A percentile compares a stretch with the other conserved stretches of the same genome.
Evolutionary conservation across 2,888 invertebrate genomes (phyloP).

Genomic region (Ceratothoa steindachneri): DNA sequence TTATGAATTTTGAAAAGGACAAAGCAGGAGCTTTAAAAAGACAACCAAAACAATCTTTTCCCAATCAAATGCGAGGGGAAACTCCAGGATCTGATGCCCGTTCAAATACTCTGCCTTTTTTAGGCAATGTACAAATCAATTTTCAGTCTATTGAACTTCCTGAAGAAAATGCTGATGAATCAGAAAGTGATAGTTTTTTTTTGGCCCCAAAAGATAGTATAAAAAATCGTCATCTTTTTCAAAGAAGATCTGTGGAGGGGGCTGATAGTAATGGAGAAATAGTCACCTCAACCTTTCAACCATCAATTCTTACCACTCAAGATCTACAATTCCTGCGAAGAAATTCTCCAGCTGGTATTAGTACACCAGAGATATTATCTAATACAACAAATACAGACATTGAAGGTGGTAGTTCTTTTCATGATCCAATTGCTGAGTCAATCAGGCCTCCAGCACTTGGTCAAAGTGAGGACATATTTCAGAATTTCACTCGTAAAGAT

Average conservation of each 20-base stretch:
- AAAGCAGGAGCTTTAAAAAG: background rate
- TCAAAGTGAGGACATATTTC: background rate
- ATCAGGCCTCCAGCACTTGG: background rate
- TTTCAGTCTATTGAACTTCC: background rate
- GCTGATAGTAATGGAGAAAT: slow-evolving; percentile 1
- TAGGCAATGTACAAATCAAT: background rate
- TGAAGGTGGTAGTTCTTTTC: background rate
- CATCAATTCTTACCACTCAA: background rate
- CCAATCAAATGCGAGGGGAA: background rate
- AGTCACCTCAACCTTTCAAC: background rate
- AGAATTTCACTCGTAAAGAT: background rate
- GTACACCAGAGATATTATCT: background rate
- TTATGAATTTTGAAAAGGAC: background rate
- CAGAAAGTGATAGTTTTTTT: background rate
- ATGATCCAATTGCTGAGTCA: background rate
- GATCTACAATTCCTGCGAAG: background rate
- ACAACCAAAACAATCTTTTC: background rate
- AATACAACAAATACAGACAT: background rate
- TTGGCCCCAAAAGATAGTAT: background rate
- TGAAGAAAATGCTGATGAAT: background rate
- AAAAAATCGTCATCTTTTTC: background rate
- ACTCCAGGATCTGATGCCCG: slow-evolving; percentile 8
- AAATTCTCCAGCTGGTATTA: background rate
- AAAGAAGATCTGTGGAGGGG: background rate
- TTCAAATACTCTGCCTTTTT: background rate